A percentile compares a stretch with the other conserved stretches of the same genome.
phyloP scores from a whole-genome alignment of 2,113 vertebrate genomes.

The Garra rufa region DNA sequence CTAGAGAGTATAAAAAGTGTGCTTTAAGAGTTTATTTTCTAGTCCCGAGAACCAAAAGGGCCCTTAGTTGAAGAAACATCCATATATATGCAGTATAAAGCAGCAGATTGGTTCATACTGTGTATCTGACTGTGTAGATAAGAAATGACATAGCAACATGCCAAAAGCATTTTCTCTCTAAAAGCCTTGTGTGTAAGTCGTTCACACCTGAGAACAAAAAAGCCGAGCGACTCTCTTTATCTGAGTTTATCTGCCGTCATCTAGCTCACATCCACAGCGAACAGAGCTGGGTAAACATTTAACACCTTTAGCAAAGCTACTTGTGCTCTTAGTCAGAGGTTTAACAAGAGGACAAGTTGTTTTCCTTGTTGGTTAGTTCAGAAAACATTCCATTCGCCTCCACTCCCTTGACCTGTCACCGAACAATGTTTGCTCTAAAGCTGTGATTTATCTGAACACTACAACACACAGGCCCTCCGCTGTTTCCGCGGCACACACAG shows the following conservation, averaged over 20 bases:
- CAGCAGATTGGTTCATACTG: not conserved
- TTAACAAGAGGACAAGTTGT: constrained; percentile 38
- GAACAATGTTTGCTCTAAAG: constrained; percentile 70
- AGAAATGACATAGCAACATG: not conserved
- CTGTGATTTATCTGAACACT: constrained; percentile 62
- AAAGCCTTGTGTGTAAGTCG: constrained; percentile 15
- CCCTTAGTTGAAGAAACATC: not conserved
- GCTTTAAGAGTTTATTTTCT: not conserved
- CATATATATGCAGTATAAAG: not conserved
- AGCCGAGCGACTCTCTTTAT: not conserved
- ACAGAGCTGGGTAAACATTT: constrained; percentile 40
- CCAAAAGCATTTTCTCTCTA: constrained; percentile 3
- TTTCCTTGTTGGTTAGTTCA: constrained; percentile 46
- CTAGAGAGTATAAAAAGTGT: not conserved
- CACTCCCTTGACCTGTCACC: constrained; percentile 57
- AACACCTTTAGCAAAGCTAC: constrained; percentile 40
- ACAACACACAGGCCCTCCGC: constrained; percentile 51
- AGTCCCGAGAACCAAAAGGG: not conserved
- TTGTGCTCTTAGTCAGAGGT: constrained; percentile 26
- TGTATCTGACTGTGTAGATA: not conserved
- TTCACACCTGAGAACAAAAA: constrained; percentile 29
- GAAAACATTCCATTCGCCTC: constrained; percentile 53
- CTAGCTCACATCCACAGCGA: not conserved
- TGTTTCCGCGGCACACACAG: constrained; percentile 20
- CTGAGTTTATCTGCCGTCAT: constrained; percentile 8